phyloP scores from a whole-genome alignment of 2,113 vertebrate genomes.

The Suricata suricatta region DNA sequence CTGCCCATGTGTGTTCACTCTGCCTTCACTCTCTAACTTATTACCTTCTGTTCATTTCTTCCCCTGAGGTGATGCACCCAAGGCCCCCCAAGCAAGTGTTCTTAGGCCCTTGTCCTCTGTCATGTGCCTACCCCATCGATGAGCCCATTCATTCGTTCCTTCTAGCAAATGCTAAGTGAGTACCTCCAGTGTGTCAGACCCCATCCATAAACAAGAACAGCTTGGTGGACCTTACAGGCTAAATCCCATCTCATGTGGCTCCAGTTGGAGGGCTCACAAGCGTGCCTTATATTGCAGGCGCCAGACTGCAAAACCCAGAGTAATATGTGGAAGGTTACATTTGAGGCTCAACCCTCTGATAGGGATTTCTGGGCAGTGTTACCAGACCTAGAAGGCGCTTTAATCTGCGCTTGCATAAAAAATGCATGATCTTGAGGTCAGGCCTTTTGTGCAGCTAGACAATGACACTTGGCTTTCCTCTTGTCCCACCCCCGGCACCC shows the following conservation, averaged over 20 bases:
- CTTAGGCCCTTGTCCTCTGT: too few relatives aligned
- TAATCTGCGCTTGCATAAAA: not conserved
- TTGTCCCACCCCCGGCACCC: fast-evolving
- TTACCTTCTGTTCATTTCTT: not conserved
- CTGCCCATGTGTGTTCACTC: not conserved
- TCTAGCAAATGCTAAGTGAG: not conserved
- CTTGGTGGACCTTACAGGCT: fast-evolving
- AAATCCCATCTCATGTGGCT: fast-evolving
- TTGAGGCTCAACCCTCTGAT: not conserved
- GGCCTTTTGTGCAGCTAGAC: too few relatives aligned
- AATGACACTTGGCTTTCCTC: fast-evolving
- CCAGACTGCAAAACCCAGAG: not conserved
- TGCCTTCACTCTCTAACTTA: not conserved
- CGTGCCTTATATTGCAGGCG: fast-evolving
- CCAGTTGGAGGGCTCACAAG: fast-evolving
- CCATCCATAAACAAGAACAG: fast-evolving
- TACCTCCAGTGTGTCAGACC: not conserved
- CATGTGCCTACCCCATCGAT: fast-evolving
- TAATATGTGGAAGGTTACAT: fast-evolving
- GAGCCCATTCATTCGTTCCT: not conserved
- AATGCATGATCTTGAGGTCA: not conserved
- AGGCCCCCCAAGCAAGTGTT: not conserved
- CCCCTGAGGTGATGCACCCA: too few relatives aligned
- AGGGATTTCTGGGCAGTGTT: not conserved
- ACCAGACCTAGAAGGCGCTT: not conserved